Evolutionary conservation across 2,113 vertebrate species (phyloP).

Genomic region (Pseudorhombus dupliciocellatus): DNA sequence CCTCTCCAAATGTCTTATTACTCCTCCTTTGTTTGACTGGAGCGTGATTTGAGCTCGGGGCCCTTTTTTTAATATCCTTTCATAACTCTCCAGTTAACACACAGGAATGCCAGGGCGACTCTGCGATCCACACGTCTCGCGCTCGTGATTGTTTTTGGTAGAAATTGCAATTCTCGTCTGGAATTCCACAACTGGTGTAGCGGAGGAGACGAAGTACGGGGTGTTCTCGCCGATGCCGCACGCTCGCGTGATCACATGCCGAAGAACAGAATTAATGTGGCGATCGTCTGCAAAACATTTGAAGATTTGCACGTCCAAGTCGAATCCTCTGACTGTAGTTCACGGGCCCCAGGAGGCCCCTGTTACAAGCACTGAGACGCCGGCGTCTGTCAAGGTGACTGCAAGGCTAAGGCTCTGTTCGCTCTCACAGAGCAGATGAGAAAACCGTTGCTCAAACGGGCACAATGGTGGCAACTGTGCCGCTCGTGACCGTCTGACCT

Average conservation of each 20-base stretch:
- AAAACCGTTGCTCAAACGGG: conserved; percentile 32
- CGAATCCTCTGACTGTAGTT: conserved; percentile 41
- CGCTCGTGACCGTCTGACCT: conserved; percentile 54
- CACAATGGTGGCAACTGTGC: conserved; percentile 70
- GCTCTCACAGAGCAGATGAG: conserved; percentile 50
- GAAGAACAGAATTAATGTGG: not conserved
- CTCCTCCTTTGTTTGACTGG: conserved; percentile 67
- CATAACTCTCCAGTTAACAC: conserved; percentile 58
- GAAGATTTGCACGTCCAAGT: conserved; percentile 3
- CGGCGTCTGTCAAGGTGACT: conserved; percentile 58
- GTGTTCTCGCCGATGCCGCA: conserved; percentile 3
- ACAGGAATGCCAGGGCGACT: conserved; percentile 48
- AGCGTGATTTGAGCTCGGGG: conserved; percentile 47
- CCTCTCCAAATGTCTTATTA: conserved; percentile 50
- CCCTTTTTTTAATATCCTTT: conserved; percentile 49
- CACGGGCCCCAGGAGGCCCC: conserved; percentile 2
- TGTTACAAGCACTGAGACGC: conserved; percentile 27
- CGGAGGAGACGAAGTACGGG: conserved; percentile 23
- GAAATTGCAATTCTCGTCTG: conserved; percentile 55
- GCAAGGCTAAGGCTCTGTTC: conserved; percentile 53
- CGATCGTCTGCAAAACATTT: not conserved
- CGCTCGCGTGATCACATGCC: not conserved
- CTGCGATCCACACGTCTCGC: conserved; percentile 61
- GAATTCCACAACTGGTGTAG: conserved; percentile 24
- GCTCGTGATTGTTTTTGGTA: conserved; percentile 66